Base-by-base conservation (phyloP, 1,140 invertebrate genomes). In the Tyrophagus putrescentiae region DNA sequence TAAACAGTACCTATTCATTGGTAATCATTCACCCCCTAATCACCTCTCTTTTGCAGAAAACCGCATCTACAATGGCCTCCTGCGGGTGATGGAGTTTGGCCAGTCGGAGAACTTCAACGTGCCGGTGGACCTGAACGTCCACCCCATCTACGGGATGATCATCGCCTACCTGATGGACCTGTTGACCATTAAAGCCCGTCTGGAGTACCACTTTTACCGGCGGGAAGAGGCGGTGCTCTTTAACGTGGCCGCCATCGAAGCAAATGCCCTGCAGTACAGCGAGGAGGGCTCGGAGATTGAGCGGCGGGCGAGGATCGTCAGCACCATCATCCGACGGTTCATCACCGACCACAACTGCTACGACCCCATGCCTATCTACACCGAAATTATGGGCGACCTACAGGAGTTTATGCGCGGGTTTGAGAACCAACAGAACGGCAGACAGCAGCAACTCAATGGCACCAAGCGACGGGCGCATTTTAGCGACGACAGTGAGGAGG, bases 151-250 rank as follows among this genome's bases (percentile, higher is more conserved):
- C 73, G 87, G 88, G 0, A 80, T 81, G 62, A 75, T 87, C 18
- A 87, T 97, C 45, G 87, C 89, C 69, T 97, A 96, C 77, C 91
- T 91, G 7, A 87, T 96, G 61, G 94, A 98, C 76, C 77, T 98
- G 29, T 86, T 84, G 27, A 94, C 88, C 9, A 91, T 98, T 60
- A 90, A 88, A 73, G 82, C 84, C 32, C 68, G 81, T 63, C 80
- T 93, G 64, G 84, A 91, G 67, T 90, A 90, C 69, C 79, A 85
- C 65, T 97, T 95, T 71, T 97, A 96, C 64, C 71, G 93, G 56
- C 78, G 92, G 63, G 78, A 91, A 33, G 85, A 85, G 23, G 85
- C 92, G 0, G 82, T 92, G 1, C 88, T 94, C 74, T 96, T 92
- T 76, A 93, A 98, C 75, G 83, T 94, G 1, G 78, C 87, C 45